Percentiles rank a stretch among this genome's conserved stretches.
Evolutionary conservation across 2,888 invertebrate genomes (phyloP).

Genomic region (Tetranychus truncatus): DNA sequence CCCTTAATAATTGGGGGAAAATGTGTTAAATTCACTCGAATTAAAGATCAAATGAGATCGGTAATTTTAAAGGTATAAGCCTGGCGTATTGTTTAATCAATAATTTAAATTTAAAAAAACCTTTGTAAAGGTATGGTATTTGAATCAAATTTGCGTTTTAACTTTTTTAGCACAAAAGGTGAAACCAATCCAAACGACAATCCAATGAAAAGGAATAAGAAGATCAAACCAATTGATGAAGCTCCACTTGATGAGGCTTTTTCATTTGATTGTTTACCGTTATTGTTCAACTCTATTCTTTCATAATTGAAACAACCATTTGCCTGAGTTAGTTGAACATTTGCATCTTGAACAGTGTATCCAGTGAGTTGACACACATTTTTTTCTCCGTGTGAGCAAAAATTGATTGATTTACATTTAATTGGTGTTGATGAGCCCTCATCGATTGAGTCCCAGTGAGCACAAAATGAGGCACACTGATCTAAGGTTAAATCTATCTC

Average conservation of each 20-base stretch:
- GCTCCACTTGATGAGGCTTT: neutral
- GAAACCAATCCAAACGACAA: neutral
- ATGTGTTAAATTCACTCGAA: no score
- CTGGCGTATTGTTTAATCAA: no score
- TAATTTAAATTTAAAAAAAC: neutral
- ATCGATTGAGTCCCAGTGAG: neutral
- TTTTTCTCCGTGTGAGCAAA: neutral
- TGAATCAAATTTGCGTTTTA: neutral
- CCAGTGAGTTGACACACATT: neutral
- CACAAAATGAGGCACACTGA: neutral
- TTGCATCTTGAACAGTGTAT: neutral
- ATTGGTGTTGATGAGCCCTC: neutral
- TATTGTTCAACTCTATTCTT: neutral
- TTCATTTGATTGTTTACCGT: neutral
- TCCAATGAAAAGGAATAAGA: neutral
- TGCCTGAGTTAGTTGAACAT: neutral
- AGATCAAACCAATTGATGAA: neutral
- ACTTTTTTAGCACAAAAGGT: neutral
- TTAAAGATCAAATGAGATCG: no score
- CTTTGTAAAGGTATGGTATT: neutral
- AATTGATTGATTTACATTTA: neutral
- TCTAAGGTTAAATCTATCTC: neutral
- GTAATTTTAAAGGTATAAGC: no score
- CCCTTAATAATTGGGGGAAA: no score
- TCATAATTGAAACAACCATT: neutral